Evolutionary conservation across 2,888 invertebrate genomes (phyloP), one percentile per base, ranked within the genome.

Genomic region (Synergus itoensis): DNA sequence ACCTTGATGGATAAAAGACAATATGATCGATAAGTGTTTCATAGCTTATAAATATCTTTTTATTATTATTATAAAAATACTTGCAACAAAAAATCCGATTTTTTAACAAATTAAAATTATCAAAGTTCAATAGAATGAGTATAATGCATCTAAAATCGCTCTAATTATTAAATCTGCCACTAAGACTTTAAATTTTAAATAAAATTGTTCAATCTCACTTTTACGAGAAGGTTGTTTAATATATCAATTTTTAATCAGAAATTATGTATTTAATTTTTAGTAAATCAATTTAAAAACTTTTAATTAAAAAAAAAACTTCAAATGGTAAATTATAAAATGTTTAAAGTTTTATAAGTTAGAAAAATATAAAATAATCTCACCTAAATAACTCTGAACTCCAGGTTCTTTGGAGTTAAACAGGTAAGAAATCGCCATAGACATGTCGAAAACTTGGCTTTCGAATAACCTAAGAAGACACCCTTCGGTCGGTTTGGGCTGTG

Each of bases 361-460:
- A 28, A 28, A 28, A 36, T 36, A 36, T 36, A 36, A 36, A 79
- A n/a, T 28, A 14, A n/a, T 90, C 92, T 92, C 88, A 95, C 96
- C 99, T 92, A 99, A 96, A 93, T 99, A 99, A 88, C 97, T 97
- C 90, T 99, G 97, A 85, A 99, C 99, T 82, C 99, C 99, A 60
- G 98, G 97, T 92, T 99, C 99, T 93, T 99, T 99, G 62, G 99
- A 98, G 92, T 98, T 98, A 93, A 98, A 99, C 80, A 99, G 94
- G 94, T 99, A 99, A 91, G 98, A 98, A 91, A 99, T 97, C 84
- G 99, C 99, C 95, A 99, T 99, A 86, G 98, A 97, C 95, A 99
- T 98, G 92, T 99, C 98, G 93, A 99, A 98, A 88, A 99, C 95
- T 93, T 98, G 98, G 88, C 99, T 99, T 93, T 99, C 99, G 92